Base-by-base conservation (phyloP, 1,140 invertebrate species). In the Drosophila simulans region DNA sequence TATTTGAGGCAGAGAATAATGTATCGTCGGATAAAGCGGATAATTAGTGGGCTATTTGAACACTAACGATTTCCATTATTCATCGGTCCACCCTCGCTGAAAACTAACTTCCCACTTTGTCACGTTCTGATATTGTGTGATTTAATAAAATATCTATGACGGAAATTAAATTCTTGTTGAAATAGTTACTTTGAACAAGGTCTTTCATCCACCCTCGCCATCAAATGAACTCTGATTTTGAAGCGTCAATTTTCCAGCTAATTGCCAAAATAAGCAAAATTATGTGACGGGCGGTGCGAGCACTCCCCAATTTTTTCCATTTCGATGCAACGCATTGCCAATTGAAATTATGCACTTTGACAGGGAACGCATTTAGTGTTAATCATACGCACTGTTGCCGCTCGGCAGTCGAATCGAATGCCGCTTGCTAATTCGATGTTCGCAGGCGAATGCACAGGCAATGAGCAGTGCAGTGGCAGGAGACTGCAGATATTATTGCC, bases 381-480 rank as follows among this genome's bases (percentile, higher is more conserved):
- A 83, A 84, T 84, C 66, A 85, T 80, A 84, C 81, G 81, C 76
- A 66, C 81, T 76, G 81, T 77, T 80, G 72, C 59, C 48, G 72
- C 59, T 45, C 25, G 17, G 5, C 74, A 46, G 20, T 17, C 17
- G 17, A 17, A 17, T 57, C 55, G 64, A 43, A 73, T 42, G 37
- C 54, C 43, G 59, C 49, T 48, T 54, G 51, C 76, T 65, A 68
- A 68, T 68, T 45, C 25, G 52, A 65, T 66, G 53, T 65, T 55
- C 25, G 39, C 48, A 43, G 27, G 15, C 46, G 51, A 59, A 10
- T 59, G 54, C 42, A 40, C 56, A 43, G 13, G 12, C 5, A 25
- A 57, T 31, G 27, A 1, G 22, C n/a, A 4, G 22, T 37, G 43
- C 51, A 49, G 5, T 31, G 11, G 20, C 8, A 17, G 27, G 8